These are phyloP conservation scores for Apocheima hispidaria DNA, from an alignment of 2,888 invertebrate genomes.

Conservation along the genomic window DNA sequence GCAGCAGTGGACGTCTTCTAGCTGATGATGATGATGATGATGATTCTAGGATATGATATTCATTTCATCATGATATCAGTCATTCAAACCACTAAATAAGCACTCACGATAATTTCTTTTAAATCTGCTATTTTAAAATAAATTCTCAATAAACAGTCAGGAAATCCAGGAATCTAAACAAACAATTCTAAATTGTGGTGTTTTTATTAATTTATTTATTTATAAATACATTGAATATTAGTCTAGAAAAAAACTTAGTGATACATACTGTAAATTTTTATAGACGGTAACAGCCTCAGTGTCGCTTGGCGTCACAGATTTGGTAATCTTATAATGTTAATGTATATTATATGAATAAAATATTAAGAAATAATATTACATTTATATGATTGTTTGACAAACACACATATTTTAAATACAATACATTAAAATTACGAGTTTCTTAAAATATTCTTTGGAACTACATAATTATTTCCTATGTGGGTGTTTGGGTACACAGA, in stretches of 20 bases:
- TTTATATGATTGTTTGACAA: background rate
- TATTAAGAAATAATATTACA: background rate
- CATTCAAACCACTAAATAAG: too few relatives aligned
- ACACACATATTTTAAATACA: background rate
- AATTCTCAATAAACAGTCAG: background rate
- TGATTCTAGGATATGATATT: too few relatives aligned
- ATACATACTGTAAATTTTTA: constrained; percentile 1
- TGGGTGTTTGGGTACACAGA: background rate
- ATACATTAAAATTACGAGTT: background rate
- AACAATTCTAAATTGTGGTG: background rate
- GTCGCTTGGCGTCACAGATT: constrained; percentile 19
- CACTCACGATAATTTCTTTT: too few relatives aligned
- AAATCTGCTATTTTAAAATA: too few relatives aligned
- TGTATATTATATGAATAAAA: constrained; percentile 16
- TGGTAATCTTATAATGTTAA: constrained; percentile 2
- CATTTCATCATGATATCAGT: too few relatives aligned
- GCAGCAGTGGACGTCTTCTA: too few relatives aligned
- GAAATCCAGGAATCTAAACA: background rate
- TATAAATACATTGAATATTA: background rate
- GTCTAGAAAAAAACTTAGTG: background rate
- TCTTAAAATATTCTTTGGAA: background rate
- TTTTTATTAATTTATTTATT: background rate
- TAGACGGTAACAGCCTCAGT: background rate
- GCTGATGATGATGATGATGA: too few relatives aligned
- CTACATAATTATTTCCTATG: background rate